Percentiles rank a stretch among this genome's conserved stretches.
These are phyloP conservation scores for Lytechinus variegatus DNA, from an alignment of 35 echinoderm and acorn worm species.

Conservation along the genomic window DNA sequence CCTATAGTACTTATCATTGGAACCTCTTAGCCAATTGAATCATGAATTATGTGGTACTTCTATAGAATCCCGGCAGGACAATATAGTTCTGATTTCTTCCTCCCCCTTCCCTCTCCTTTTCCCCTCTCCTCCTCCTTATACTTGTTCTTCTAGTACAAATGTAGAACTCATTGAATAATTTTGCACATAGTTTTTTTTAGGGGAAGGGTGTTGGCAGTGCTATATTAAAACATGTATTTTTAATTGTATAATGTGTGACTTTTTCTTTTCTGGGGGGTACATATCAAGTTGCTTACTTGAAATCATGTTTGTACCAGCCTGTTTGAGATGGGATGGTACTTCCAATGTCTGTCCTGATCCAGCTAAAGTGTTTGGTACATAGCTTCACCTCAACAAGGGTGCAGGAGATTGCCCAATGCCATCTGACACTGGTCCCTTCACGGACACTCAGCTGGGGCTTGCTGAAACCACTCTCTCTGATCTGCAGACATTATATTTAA, in stretches of 20 bases:
- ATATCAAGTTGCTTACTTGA: conserved; percentile 39
- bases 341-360: conserved; percentile 57
- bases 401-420: conserved; percentile 49
- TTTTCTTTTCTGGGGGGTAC: too few relatives aligned
- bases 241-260: too few relatives aligned
- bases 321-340: conserved; percentile 54
- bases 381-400: conserved; percentile 58
- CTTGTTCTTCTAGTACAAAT: too few relatives aligned
- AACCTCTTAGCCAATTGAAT: background rate
- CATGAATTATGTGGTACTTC: background rate
- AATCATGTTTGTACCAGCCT: conserved; percentile 66
- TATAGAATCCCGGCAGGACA: too few relatives aligned
- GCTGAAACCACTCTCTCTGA: conserved; percentile 61
- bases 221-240: too few relatives aligned
- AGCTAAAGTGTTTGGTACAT: conserved; percentile 61
- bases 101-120: too few relatives aligned
- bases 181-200: too few relatives aligned
- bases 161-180: too few relatives aligned
- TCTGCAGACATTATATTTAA: conserved; percentile 1
- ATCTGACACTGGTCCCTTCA: conserved; percentile 70
- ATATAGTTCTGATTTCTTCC: too few relatives aligned
- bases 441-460: conserved; percentile 37
- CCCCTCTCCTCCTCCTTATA: too few relatives aligned
- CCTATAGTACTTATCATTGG: background rate
- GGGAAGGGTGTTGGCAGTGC: too few relatives aligned